Conservation (phyloP, 2,113 vertebrate genomes). For the Clarias batrachus region DNA sequence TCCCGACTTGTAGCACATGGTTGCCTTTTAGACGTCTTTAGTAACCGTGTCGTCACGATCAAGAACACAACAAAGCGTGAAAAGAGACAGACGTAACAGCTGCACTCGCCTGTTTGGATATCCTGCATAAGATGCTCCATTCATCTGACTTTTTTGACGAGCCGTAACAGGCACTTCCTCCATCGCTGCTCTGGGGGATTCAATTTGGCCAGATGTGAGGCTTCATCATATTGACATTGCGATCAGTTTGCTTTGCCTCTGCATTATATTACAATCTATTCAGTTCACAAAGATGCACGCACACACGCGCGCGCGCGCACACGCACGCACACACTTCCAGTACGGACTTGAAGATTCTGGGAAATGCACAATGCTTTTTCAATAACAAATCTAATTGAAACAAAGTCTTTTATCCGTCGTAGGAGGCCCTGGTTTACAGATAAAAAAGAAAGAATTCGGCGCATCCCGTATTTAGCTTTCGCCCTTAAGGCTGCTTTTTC, state of each 20-base stretch:
- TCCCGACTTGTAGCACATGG: constrained; percentile 12
- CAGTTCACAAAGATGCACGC: neutral
- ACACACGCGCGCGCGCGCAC: neutral
- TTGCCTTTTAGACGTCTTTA: neutral
- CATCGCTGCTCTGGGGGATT: neutral
- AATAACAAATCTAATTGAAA: neutral
- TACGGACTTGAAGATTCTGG: constrained; percentile 21
- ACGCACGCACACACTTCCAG: neutral
- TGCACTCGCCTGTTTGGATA: neutral
- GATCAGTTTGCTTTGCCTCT: constrained; percentile 4
- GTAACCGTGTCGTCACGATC: neutral
- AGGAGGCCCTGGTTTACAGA: neutral
- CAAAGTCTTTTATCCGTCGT: neutral
- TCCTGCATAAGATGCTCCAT: neutral
- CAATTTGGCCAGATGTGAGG: constrained; percentile 18
- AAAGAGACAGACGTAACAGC: constrained; percentile 3
- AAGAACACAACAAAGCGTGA: neutral
- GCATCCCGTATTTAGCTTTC: constrained; percentile 5
- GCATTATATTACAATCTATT: constrained; percentile 19
- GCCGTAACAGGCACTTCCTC: constrained; percentile 4
- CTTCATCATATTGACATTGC: constrained; percentile 22
- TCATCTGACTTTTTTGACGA: neutral
- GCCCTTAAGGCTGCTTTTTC: neutral
- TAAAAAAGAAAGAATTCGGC: neutral
- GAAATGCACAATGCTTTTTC: constrained; percentile 24